Percentiles rank a stretch among this genome's conserved stretches.
These are phyloP conservation scores for Piaya cayana DNA, from an alignment of 2,113 vertebrate genomes.

Conservation along the genomic window DNA sequence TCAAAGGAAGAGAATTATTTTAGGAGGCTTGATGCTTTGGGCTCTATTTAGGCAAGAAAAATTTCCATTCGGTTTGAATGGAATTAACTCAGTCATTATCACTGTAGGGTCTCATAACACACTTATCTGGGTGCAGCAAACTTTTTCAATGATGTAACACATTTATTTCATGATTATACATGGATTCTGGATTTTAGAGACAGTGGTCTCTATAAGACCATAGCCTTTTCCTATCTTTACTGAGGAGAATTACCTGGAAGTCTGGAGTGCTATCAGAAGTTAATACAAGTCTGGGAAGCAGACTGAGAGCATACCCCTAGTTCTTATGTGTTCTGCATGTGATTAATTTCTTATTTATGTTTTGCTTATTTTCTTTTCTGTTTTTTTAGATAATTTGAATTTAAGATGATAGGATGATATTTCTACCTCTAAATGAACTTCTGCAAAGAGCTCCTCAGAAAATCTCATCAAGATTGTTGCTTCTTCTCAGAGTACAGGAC, in stretches of 20 bases:
- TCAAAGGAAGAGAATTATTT: background rate
- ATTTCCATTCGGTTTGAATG: background rate
- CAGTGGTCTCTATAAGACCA: background rate
- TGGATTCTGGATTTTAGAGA: background rate
- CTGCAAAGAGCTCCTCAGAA: background rate
- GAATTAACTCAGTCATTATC: background rate
- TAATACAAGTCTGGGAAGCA: background rate
- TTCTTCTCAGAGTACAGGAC: background rate
- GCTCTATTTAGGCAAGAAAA: background rate
- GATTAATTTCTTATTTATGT: background rate
- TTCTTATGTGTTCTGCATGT: background rate
- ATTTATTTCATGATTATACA: background rate
- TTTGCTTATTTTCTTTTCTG: background rate
- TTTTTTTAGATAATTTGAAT: background rate
- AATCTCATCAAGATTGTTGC: background rate
- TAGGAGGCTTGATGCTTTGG: background rate
- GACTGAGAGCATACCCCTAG: background rate
- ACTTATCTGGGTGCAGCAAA: background rate
- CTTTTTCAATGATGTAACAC: background rate
- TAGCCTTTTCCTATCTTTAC: background rate
- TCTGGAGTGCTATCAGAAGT: background rate
- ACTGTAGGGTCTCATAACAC: background rate
- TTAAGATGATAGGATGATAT: background rate
- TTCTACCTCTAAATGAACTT: background rate
- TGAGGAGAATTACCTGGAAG: background rate